phyloP scores from a whole-genome alignment of 2,888 invertebrate species.

The Monochamus alternatus region DNA sequence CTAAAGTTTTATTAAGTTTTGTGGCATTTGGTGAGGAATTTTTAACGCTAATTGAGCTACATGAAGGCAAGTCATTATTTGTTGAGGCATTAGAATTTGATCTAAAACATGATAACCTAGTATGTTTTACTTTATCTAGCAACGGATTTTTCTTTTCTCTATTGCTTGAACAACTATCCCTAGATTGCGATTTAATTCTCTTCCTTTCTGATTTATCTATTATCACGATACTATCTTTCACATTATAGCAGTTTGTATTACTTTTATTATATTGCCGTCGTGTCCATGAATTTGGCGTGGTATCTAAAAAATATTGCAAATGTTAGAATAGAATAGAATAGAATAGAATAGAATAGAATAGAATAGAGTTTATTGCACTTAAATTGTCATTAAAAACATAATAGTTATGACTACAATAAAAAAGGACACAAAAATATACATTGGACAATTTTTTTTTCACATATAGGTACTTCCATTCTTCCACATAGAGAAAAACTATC shows the following conservation, averaged over 20 bases:
- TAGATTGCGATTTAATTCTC: conserved; percentile 72
- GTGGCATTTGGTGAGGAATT: conserved; percentile 41
- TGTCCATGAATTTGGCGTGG: conserved; percentile 78
- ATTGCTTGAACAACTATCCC: conserved; percentile 68
- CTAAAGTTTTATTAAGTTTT: conserved; percentile 37
- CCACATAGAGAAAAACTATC: no score
- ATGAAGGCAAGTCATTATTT: conserved; percentile 66
- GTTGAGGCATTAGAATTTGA: conserved; percentile 74
- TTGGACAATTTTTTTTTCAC: no score
- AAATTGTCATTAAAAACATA: no score
- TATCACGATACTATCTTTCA: conserved; percentile 76
- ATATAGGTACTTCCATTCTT: no score
- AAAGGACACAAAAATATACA: no score
- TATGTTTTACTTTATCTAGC: conserved; percentile 81
- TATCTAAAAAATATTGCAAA: conserved; percentile 70
- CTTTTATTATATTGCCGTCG: conserved; percentile 77
- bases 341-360: no score
- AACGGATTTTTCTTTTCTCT: conserved; percentile 81
- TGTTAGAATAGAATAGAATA: conserved; percentile 13
- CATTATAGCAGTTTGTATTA: conserved; percentile 80
- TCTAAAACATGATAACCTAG: conserved; percentile 80
- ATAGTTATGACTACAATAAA: no score
- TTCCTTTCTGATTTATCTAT: conserved; percentile 75
- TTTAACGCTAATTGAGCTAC: conserved; percentile 45
- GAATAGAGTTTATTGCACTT: background rate